Evolutionary conservation across 2,888 invertebrate species (phyloP), one percentile per base, ranked within the genome.

Genomic region (Lacanobia wlatinum): DNA sequence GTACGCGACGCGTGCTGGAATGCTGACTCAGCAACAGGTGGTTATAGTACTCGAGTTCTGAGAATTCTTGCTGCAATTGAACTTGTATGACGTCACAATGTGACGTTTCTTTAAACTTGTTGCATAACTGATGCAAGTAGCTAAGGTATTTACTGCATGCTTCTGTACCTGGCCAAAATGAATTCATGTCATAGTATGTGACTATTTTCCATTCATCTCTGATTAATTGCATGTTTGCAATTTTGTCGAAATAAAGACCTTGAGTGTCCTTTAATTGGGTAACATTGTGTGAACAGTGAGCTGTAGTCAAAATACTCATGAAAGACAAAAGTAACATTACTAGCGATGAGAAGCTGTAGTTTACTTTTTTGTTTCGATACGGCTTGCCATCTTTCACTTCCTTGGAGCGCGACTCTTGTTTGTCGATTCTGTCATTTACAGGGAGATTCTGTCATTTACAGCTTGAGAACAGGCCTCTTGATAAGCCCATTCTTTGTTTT

Each of bases 171-270:
- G 2, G 38, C 38, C 38, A 38, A 38, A 38, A 38, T 38, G 38
- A 8, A 38, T 38, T 65, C 55, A 43, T 65, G 55, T n/a, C n/a
- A n/a, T n/a, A n/a, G n/a, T 65, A 65, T 28, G 46, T 55, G 12
- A 55, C 55, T 40, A 65, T 53, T 14, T 65, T 65, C 43, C 55
- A 55, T 28, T 65, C 43, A 56, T 66, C 56, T 34, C 21, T 43
- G 21, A 66, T 66, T 46, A 66, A 56, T n/a, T 46, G 46, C 65
- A 66, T 66, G 46, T 66, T 66, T 46, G 56, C 43, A 28, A 56
- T 48, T 66, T 56, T 56, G 21, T 34, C 65, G 6, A 38, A 38
- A 38, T 38, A 38, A 38, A 38, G 38, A 38, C 53, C 55, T 55
- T 65, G 55, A 40, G 52, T 53, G 23, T 55, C 43, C 43, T 50